Evolutionary conservation across 2,113 vertebrate species (phyloP), one percentile per base, ranked within the genome.

Genomic region (Dicrurus megarhynchus): DNA sequence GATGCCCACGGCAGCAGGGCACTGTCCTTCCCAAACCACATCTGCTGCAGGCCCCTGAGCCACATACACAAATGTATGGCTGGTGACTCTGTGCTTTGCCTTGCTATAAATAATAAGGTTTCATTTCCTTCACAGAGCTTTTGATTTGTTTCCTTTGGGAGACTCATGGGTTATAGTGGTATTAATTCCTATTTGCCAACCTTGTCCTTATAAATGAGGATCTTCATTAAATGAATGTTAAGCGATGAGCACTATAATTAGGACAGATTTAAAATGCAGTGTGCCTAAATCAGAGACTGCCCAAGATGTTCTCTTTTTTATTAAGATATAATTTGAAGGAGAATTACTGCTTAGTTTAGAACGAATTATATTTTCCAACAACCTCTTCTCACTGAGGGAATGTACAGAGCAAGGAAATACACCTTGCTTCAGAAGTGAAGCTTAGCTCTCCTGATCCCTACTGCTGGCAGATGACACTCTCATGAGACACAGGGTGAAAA

Each of bases 161-260:
- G 78, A 84, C 82, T 84, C 37, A 23, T 0, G 1, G 64, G 84
- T 83, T 96, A 96, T 96, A 97, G 96, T 70, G 89, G 90, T 75
- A 96, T 92, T 96, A 95, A 93, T 95, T 91, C 90, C 84, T 97
- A 90, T 97, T 96, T 96, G 84, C 95, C 91, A 97, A 84, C 68
- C 73, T 94, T 94, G 95, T 95, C 90, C 42, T 13, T 95, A 93
- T 93, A 97, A 96, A 96, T 91, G 91, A 97, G 79, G 90, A 84
- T 96, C 86, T 95, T 97, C 94, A 93, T 96, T 97, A 97, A 97
- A 96, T 70, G 84, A 87, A 96, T 90, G 93, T 87, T 93, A 95
- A 95, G 89, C 4, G 13, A 96, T 93, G 93, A 97, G 91, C 53
- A 67, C 94, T 96, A 59, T 96, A 97, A 97, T 97, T 97, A 97